Evolutionary conservation across 1,140 invertebrate species (phyloP).

Genomic region (Leptinotarsa lineolata): DNA sequence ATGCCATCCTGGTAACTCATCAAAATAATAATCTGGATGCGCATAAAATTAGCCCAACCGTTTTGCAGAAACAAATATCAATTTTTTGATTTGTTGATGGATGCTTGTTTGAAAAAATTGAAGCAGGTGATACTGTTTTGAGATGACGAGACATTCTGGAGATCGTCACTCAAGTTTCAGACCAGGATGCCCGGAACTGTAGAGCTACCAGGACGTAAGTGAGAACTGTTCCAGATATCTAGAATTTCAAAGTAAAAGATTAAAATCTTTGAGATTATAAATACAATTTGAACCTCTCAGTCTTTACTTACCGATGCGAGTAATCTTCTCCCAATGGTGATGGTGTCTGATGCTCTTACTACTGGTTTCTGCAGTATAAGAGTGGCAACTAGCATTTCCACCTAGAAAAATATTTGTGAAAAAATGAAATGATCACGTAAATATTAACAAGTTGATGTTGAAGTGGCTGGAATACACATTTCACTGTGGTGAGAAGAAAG

Average conservation of each 20-base stretch:
- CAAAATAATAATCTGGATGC: conserved; percentile 37
- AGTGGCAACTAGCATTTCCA: conserved; percentile 45
- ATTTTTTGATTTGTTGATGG: neutral
- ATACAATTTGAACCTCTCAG: neutral
- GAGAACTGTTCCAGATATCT: conserved; percentile 48
- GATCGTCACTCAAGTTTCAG: conserved; percentile 15
- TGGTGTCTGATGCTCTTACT: conserved; percentile 44
- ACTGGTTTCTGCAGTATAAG: conserved; percentile 44
- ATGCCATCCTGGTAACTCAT: conserved; percentile 28
- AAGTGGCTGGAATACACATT: no score
- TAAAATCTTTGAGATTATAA: neutral
- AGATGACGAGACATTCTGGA: neutral
- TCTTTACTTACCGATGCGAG: conserved; percentile 43
- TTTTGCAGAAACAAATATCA: conserved; percentile 42
- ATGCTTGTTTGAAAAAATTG: neutral
- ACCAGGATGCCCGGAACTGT: conserved; percentile 47
- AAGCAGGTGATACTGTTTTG: conserved; percentile 1
- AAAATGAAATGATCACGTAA: no score
- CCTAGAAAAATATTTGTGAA: conserved; percentile 23
- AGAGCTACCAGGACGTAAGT: conserved; percentile 49
- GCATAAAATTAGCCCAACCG: conserved; percentile 30
- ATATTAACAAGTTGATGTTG: no score
- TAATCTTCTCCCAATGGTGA: conserved; percentile 44
- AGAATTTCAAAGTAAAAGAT: conserved; percentile 25
- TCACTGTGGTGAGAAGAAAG: no score